phyloP scores from a whole-genome alignment of 2,797 vertebrate genomes.

The Crocodylus rhombifer region DNA sequence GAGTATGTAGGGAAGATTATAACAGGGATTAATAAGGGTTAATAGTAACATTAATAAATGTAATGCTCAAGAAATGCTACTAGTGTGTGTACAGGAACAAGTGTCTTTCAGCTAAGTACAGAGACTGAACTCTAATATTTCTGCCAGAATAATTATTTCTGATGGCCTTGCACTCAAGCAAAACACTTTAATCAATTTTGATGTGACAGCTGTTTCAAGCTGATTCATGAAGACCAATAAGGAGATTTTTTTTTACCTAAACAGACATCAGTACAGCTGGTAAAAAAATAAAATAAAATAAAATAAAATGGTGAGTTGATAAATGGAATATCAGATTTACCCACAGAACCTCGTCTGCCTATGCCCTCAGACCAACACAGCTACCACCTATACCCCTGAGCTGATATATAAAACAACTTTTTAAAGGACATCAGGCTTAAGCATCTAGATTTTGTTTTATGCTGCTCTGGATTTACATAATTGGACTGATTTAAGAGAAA shows the following conservation, averaged over 20 bases:
- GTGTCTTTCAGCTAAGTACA: background rate
- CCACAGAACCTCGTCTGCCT: too few relatives aligned
- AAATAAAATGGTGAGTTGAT: too few relatives aligned
- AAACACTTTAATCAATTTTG: constrained; percentile 7
- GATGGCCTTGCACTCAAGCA: background rate
- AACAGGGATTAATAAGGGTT: constrained; percentile 9
- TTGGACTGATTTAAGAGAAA: background rate
- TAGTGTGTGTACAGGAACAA: background rate
- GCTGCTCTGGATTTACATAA: background rate
- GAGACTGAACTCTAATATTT: background rate
- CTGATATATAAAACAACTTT: background rate
- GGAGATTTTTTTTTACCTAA: constrained; percentile 16
- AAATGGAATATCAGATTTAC: too few relatives aligned
- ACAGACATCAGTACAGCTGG: background rate
- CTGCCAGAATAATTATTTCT: background rate
- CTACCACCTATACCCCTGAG: too few relatives aligned
- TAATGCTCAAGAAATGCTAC: constrained; percentile 16
- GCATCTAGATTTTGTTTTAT: background rate
- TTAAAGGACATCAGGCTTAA: constrained; percentile 47
- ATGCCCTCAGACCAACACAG: too few relatives aligned
- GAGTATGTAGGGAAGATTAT: constrained; percentile 23
- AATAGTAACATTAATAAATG: constrained; percentile 21
- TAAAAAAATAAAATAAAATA: background rate
- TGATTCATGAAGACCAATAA: background rate
- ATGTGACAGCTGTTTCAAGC: constrained; percentile 14